Base-by-base conservation (phyloP, 1,140 invertebrate species). In the Drosophila chauvacae region DNA sequence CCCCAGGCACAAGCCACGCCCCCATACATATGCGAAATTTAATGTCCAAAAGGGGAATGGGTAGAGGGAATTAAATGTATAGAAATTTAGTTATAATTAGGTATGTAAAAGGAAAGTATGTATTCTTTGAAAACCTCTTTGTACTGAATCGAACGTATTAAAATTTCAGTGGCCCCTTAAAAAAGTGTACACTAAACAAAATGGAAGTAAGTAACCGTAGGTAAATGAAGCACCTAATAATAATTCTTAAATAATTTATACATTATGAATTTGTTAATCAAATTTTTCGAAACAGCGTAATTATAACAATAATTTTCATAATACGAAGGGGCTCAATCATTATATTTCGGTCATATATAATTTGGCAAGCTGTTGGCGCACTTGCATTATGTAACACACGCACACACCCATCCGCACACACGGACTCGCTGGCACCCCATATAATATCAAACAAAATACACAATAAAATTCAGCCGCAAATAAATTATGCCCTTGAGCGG, bases 381-480 rank as follows among this genome's bases (percentile, higher is more conserved):
- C 80, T 87, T 80, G 76, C 65, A 68, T 72, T 65, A 76, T 41
- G 39, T 81, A 70, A 66, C 42, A 45, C 14, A 70, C 59, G 77
- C 68, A 73, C 55, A 71, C 26, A 33, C 23, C 37, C 50, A 47
- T 16, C 62, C 48, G 55, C 58, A 51, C 42, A 63, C 47, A 28
- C 47, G 23, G n/a, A 63, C 28, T n/a, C 37, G 65, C 42, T 55
- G 48, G 63, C 42, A 77, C 59, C 62, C 70, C 59, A 65, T 72
- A 60, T 91, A 64, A 84, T 87, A 91, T 87, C 82, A 74, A 75
- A 63, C 77, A 87, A 91, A 86, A 81, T 84, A 87, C 90, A 90
- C 87, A 91, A 91, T 91, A 91, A 87, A 91, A 91, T 73, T 81
- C 87, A 87, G 86, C 77, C 82, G 74, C 81, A 84, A 77, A 78